A percentile compares a stretch with the other conserved stretches of the same genome.
Conservation (phyloP, 2,113 vertebrate genomes). For the Protobothrops flavoviridis region DNA sequence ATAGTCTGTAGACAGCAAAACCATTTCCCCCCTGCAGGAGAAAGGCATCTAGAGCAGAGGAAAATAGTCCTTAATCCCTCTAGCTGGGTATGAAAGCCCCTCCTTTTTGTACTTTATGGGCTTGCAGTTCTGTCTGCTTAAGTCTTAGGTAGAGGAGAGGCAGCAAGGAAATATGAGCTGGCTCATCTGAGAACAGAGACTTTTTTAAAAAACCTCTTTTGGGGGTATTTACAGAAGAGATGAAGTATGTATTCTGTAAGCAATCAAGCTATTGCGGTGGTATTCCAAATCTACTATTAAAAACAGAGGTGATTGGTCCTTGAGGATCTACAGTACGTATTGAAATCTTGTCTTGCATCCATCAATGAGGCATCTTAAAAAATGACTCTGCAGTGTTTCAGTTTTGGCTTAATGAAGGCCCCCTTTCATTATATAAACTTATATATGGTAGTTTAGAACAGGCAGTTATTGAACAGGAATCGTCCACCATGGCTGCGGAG, state of each 20-base stretch:
- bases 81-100: background rate
- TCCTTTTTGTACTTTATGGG: background rate
- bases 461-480: background rate
- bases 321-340: background rate
- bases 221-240: background rate
- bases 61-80: constrained; percentile 39
- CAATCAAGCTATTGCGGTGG: background rate
- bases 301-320: background rate
- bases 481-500: background rate
- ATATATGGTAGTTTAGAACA: background rate
- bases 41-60: constrained; percentile 23
- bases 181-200: background rate
- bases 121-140: background rate
- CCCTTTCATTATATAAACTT: background rate
- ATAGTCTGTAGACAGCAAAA: constrained; percentile 39
- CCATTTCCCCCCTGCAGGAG: constrained; percentile 30
- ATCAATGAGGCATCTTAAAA: background rate
- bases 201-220: background rate
- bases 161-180: background rate
- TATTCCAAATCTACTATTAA: background rate
- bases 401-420: background rate
- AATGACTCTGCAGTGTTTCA: background rate
- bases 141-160: background rate
- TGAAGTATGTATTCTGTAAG: background rate
- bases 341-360: background rate